A percentile compares a stretch with the other conserved stretches of the same genome.
These are phyloP conservation scores for Phasianus colchicus DNA, from an alignment of 2,113 vertebrate species.

Conservation along the genomic window DNA sequence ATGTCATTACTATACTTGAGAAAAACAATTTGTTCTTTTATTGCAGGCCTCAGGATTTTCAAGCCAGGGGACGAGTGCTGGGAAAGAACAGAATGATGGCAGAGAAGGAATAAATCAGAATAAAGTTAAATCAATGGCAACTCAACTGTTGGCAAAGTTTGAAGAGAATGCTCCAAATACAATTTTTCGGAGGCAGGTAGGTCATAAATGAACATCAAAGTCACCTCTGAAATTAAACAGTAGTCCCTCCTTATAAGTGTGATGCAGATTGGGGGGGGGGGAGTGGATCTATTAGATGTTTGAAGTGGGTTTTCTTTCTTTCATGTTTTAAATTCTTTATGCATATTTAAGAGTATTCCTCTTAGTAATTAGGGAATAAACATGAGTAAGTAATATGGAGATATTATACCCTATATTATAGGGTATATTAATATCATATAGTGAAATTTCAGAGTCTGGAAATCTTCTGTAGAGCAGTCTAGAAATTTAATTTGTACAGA, in stretches of 20 bases:
- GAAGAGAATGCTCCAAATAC: constrained; percentile 85
- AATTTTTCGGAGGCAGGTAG: constrained; percentile 85
- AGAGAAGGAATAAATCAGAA: constrained; percentile 85
- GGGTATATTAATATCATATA: background rate
- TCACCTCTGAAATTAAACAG: background rate
- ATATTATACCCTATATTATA: background rate
- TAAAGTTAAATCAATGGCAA: constrained; percentile 96
- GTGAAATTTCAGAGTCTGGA: background rate
- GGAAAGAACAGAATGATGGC: constrained; percentile 69
- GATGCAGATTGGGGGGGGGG: background rate
- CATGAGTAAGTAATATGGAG: background rate
- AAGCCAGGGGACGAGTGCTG: constrained; percentile 68
- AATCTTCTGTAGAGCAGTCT: background rate
- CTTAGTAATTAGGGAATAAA: background rate
- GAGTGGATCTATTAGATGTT: background rate
- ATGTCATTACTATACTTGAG: background rate
- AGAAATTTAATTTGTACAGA: background rate
- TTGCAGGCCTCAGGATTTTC: constrained; percentile 81
- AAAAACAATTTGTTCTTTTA: background rate
- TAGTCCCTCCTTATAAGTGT: background rate
- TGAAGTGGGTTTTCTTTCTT: background rate
- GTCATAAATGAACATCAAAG: background rate
- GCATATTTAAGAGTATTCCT: background rate
- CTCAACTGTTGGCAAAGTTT: constrained; percentile 93
- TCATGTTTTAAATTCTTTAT: background rate